Base-by-base conservation (phyloP, 2,888 invertebrate species). In the Epirrita christyi region DNA sequence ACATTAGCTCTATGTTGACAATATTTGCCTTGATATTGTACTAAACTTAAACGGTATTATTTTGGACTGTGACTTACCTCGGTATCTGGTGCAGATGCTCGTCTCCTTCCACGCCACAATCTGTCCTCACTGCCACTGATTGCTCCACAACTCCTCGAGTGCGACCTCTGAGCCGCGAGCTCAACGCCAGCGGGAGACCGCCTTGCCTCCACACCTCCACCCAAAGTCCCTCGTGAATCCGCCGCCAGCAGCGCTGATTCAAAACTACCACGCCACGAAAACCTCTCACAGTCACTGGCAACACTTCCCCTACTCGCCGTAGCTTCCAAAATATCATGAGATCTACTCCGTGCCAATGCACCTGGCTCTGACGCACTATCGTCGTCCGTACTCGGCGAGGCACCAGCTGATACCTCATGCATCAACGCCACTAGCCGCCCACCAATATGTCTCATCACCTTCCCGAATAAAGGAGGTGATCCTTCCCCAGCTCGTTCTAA, bases 391-490 rank as follows among this genome's bases (percentile, higher is more conserved):
- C 95, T 96, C 0, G 96, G 94, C 66, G 96, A 95, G 6, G 93
- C 93, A 32, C 96, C 96, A 46, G 95, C 96, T 11, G 96, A 97
- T 1, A 97, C 97, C 80, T 98, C 97, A 78, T 97, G 97, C 98
- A 98, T 98, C 59, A 98, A 88, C 0, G 97, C 97, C 27, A 97
- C 97, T 59, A 98, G 85, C 21, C 97, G 92, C 42, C 96, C 96
- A 8, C 97, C 97, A 56, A 98, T 98, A 76, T 98, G 98, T 70
- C 97, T 96, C 97, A 98, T 97, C 10, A 97, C 97, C 89, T 97
- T 97, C 3, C 97, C 96, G 58, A 97, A 96, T 29, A 97, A 83
- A 0, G 97, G 97, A 0, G 97, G 97, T 0, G 97, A 97, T 15
- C 93, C 93, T 66, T 93, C 92, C 7, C 90, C 91, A 0, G 96